Percentiles rank a stretch among this genome's conserved stretches.
phyloP scores from a whole-genome alignment of 2,113 vertebrate species.

The Callipepla californica region DNA sequence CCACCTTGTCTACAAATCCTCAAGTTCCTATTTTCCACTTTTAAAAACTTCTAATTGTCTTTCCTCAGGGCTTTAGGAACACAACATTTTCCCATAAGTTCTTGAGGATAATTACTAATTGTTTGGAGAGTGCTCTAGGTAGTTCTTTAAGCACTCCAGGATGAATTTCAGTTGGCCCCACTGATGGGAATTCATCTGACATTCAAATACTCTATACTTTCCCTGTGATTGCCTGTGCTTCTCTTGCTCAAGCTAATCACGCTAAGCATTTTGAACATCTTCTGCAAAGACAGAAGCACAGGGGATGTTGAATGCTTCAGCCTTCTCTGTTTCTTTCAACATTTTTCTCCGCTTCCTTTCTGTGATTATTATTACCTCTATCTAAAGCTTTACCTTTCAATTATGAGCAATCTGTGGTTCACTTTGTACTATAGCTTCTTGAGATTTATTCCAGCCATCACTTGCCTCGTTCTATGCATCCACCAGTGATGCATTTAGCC shows the following conservation, averaged over 20 bases:
- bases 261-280: not conserved
- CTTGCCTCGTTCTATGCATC: not conserved
- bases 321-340: not conserved
- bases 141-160: not conserved
- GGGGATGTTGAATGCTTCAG: not conserved
- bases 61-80: not conserved
- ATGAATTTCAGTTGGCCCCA: not conserved
- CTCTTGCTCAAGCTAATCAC: not conserved
- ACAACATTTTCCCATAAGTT: not conserved
- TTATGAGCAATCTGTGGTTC: not conserved
- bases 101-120: not conserved
- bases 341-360: not conserved
- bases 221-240: not conserved
- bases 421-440: not conserved
- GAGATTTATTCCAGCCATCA: not conserved
- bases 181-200: not conserved
- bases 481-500: not conserved
- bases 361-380: not conserved
- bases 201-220: not conserved
- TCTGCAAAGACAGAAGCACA: not conserved
- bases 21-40: not conserved
- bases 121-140: not conserved
- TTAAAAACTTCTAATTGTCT: not conserved
- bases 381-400: not conserved
- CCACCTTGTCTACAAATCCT: not conserved